Base-by-base conservation (phyloP, 2,888 invertebrate species). In the Eilema depressum region DNA sequence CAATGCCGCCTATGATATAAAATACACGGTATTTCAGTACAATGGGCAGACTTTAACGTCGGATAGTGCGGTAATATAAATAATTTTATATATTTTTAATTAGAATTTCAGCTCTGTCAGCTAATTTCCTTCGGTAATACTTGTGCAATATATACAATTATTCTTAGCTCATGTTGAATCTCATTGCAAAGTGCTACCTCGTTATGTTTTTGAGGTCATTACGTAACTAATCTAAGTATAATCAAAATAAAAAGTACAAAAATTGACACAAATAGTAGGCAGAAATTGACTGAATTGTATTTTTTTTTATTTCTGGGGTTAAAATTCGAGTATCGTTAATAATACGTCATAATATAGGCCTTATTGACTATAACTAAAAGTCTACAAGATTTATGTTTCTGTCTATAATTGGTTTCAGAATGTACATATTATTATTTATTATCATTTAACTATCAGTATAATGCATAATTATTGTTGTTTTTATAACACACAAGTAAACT, bases 111-210 rank as follows among this genome's bases (percentile, higher is more conserved):
- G 10, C 53, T 53, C 20, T 20, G 17, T 20, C 20, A 53, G 20
- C 47, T 20, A 7, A 17, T 47, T 47, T 14, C 53, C 20, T n/a
- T 53, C 20, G 20, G 1, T 5, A 47, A 20, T 47, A n/a, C 10
- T n/a, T 10, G n/a, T 10, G 8, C n/a, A 17, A 47, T 8, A 33
- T 10, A 3, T 20, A 17, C 8, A n/a, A 53, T 53, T n/a, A 53
- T n/a, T 53, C 53, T 53, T 53, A 53, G 10, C 53, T 53, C 53
- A 53, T 53, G n/a, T 53, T 53, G 53, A 53, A 53, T 53, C 53
- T 53, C 53, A n/a, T n/a, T 53, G 53, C 2, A 53, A 53, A 53
- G 10, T 53, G 5, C 2, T 53, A 53, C 53, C 53, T 53, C 53
- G 53, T 53, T n/a, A 53, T 10, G 20, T 53, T 53, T 47, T n/a